A percentile compares a stretch with the other conserved stretches of the same genome.
phyloP scores from a whole-genome alignment of 2,888 invertebrate species.

The Caenorhabditis plicata region DNA sequence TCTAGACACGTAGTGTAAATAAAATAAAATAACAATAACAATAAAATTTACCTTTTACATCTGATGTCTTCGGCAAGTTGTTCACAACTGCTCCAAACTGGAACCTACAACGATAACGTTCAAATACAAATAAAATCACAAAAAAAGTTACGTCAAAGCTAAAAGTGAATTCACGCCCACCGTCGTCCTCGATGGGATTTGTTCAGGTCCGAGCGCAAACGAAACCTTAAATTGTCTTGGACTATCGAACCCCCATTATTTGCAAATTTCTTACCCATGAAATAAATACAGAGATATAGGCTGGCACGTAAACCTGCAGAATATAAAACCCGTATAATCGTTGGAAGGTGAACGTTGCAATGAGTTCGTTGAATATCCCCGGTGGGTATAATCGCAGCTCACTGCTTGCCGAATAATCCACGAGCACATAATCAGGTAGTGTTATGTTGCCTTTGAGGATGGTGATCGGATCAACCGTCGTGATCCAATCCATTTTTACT shows the following conservation, averaged over 20 bases:
- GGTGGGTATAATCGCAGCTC: conserved; percentile 63
- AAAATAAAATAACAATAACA: background rate
- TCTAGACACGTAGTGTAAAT: too few relatives aligned
- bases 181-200: conserved; percentile 64
- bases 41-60: conserved; percentile 53
- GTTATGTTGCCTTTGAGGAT: conserved; percentile 64
- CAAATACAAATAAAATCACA: background rate
- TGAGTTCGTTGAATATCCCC: conserved; percentile 64
- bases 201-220: conserved; percentile 63
- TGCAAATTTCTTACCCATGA: conserved; percentile 49
- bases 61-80: conserved; percentile 64
- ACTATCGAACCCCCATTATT: conserved; percentile 4
- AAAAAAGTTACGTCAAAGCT: conserved; percentile 46
- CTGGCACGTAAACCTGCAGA: conserved; percentile 62
- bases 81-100: conserved; percentile 65
- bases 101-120: conserved; percentile 36
- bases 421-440: conserved; percentile 64
- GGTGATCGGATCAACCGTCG: conserved; percentile 54
- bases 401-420: conserved; percentile 55
- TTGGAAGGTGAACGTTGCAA: conserved; percentile 65
- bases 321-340: conserved; percentile 65
- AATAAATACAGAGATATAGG: conserved; percentile 64
- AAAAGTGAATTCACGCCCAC: conserved; percentile 65
- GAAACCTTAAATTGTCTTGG: conserved; percentile 56
- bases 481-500: conserved; percentile 62